A percentile compares a stretch with the other conserved stretches of the same genome.
These are phyloP conservation scores for Nemurella pictetii DNA, from an alignment of 2,888 invertebrate genomes.

Conservation along the genomic window DNA sequence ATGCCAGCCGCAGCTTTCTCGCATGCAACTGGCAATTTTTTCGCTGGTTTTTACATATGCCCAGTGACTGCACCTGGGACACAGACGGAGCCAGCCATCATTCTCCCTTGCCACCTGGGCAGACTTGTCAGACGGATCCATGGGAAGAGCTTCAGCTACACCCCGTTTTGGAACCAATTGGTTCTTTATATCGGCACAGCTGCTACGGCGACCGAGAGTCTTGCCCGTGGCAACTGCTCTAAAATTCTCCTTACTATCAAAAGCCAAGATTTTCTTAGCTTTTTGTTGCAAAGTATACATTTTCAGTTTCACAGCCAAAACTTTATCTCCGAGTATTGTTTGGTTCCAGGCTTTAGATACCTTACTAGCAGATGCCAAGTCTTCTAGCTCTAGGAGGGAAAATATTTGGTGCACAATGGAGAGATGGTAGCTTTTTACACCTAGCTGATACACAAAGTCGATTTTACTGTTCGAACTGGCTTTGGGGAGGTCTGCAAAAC, in stretches of 20 bases:
- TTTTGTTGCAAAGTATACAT: neutral
- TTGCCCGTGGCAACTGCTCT: neutral
- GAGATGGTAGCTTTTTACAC: too few relatives aligned
- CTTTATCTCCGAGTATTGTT: neutral
- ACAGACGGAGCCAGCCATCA: slow-evolving; percentile 45
- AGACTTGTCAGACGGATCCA: neutral
- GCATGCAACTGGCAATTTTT: neutral
- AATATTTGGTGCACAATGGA: too few relatives aligned
- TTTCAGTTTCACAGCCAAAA: neutral
- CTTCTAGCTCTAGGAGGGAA: neutral
- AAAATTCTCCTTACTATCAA: neutral
- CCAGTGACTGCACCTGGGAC: slow-evolving; percentile 47
- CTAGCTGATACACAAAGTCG: too few relatives aligned
- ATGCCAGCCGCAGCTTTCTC: neutral
- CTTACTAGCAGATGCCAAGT: neutral
- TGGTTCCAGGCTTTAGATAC: neutral
- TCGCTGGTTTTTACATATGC: slow-evolving; percentile 41
- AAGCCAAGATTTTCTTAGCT: neutral
- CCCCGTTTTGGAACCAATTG: neutral
- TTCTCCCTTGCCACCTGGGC: neutral
- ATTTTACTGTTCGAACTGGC: too few relatives aligned
- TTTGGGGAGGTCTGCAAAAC: too few relatives aligned
- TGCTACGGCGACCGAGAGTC: neutral
- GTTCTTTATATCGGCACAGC: neutral
- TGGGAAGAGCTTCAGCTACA: neutral